Conservation (phyloP, 2,797 vertebrate genomes). For the Gymnodraco acuticeps region DNA sequence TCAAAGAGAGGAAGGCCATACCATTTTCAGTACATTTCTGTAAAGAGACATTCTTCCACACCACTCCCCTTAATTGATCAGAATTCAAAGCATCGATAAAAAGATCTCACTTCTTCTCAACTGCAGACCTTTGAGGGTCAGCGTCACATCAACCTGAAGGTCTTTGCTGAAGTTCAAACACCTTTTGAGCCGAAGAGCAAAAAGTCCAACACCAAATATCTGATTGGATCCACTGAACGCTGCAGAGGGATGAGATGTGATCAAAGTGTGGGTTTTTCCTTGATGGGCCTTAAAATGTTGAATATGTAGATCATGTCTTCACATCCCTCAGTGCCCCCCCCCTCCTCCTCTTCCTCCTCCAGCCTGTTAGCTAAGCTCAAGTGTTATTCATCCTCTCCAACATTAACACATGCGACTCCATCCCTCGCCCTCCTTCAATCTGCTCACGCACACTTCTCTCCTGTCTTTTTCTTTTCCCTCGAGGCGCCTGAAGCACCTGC, state of each 20-base stretch:
- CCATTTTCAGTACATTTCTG: no score
- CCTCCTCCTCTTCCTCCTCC: constrained; percentile 11
- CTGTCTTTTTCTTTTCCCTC: not conserved
- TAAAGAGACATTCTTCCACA: no score
- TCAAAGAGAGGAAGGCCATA: no score
- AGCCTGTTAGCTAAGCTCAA: constrained; percentile 44
- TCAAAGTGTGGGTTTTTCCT: constrained; percentile 46
- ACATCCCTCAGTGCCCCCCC: constrained; percentile 29
- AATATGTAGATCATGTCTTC: constrained; percentile 69
- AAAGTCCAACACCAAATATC: not conserved
- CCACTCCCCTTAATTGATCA: no score
- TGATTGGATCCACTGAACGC: constrained; percentile 5
- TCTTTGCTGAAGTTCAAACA: not conserved
- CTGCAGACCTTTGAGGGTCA: constrained; percentile 1
- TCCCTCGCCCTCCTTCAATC: constrained; percentile 53
- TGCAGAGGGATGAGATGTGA: constrained; percentile 22
- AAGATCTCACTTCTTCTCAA: not conserved
- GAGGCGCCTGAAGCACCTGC: constrained; percentile 44
- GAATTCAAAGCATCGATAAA: no score
- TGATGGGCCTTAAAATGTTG: constrained; percentile 49
- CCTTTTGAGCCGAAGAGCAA: constrained; percentile 3
- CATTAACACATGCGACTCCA: constrained; percentile 54
- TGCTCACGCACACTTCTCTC: constrained; percentile 5
- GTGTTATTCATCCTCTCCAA: constrained; percentile 50
- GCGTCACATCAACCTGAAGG: constrained; percentile 9